Evolutionary conservation across 2,797 vertebrate species (phyloP).

Genomic region (Cossypha dichroa): DNA sequence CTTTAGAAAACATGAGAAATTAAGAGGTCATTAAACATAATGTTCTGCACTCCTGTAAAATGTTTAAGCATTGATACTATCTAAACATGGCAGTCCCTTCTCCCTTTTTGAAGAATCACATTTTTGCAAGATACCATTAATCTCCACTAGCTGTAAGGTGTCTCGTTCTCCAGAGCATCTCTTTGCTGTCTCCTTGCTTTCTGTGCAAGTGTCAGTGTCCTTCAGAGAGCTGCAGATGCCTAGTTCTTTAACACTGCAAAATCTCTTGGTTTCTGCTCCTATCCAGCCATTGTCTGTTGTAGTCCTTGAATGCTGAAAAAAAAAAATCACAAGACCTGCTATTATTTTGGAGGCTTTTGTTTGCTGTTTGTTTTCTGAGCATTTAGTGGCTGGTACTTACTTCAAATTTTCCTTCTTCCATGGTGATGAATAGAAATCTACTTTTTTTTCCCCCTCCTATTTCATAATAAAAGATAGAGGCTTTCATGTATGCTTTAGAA

Average conservation of each 20-base stretch:
- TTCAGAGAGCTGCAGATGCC: not conserved
- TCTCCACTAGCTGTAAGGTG: rapidly evolving
- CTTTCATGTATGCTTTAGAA: not conserved
- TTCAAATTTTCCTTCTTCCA: not conserved
- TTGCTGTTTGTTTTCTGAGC: slow-evolving; percentile 12
- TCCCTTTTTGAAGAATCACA: not conserved
- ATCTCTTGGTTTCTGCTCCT: not conserved
- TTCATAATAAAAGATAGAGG: not conserved
- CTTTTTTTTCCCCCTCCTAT: not conserved
- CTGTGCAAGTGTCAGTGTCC: not conserved
- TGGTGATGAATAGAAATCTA: not conserved
- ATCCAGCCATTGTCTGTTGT: slow-evolving; percentile 14
- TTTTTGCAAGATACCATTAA: not conserved
- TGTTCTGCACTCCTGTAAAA: not conserved
- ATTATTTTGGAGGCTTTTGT: slow-evolving; percentile 33
- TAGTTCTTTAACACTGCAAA: not conserved
- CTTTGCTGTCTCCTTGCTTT: not conserved
- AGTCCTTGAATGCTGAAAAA: not conserved
- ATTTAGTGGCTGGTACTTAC: slow-evolving; percentile 10
- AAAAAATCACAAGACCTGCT: slow-evolving; percentile 17
- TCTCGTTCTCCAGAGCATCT: not conserved
- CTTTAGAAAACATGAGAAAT: not conserved
- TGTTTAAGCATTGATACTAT: not conserved
- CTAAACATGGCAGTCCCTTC: not conserved
- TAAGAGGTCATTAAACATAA: not conserved